phyloP scores from a whole-genome alignment of 2,797 vertebrate species.

The Poeciliopsis gracilis region DNA sequence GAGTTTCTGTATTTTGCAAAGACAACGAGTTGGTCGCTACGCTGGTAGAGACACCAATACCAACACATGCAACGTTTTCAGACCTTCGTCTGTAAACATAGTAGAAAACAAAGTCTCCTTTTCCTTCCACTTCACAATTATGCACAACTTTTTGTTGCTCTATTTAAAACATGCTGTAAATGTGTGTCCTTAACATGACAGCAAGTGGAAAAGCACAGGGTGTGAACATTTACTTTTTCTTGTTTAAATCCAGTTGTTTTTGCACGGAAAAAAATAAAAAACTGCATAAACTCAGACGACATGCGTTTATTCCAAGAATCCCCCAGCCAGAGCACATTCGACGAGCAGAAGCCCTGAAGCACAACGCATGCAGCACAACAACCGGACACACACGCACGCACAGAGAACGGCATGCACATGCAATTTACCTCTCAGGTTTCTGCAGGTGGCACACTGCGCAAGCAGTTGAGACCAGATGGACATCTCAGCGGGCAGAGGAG shows the following conservation, averaged over 20 bases:
- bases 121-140: background rate
- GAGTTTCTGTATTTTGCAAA: background rate
- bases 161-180: background rate
- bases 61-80: background rate
- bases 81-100: background rate
- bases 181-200: background rate
- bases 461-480: conserved; percentile 78
- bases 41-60: background rate
- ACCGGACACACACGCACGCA: background rate
- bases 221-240: background rate
- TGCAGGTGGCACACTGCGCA: conserved; percentile 78
- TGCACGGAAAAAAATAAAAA: background rate
- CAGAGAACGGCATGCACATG: conserved; percentile 48
- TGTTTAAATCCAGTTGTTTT: conserved; percentile 22
- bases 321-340: conserved; percentile 36
- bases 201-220: background rate
- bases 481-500: conserved; percentile 74
- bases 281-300: background rate
- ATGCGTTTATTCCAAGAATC: background rate
- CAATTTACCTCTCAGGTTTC: conserved; percentile 72
- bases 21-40: background rate
- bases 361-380: conserved; percentile 53
- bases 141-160: background rate
- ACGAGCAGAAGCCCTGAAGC: conserved; percentile 41
- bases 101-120: background rate